Evolutionary conservation across 1,140 invertebrate genomes (phyloP).

Genomic region (Drosophila mayri): DNA sequence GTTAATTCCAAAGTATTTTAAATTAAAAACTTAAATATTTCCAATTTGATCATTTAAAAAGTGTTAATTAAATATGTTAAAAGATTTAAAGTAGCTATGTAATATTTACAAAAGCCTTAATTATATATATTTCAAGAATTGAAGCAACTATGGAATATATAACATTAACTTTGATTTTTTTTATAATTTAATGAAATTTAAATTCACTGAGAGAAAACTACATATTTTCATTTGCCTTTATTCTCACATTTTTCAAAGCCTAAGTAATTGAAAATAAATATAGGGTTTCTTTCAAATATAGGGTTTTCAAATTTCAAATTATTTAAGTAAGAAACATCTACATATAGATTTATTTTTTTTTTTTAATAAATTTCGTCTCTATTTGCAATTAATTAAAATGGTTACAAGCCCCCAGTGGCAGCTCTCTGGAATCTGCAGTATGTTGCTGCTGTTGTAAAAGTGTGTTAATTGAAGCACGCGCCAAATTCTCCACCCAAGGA

Average conservation of each 20-base stretch:
- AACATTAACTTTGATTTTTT: not conserved
- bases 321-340: not conserved
- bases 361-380: not conserved
- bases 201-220: not conserved
- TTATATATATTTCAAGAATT: not conserved
- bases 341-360: not conserved
- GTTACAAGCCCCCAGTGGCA: conserved; percentile 8
- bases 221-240: not conserved
- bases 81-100: no score
- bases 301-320: no score
- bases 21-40: no score
- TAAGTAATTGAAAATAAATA: not conserved
- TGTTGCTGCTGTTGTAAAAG: conserved; percentile 48
- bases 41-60: no score
- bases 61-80: no score
- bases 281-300: no score
- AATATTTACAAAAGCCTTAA: not conserved
- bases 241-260: not conserved
- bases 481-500: conserved; percentile 17
- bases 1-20: no score
- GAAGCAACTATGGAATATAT: not conserved
- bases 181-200: not conserved
- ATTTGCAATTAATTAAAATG: conserved; percentile 1
- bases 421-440: conserved; percentile 24
- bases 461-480: conserved; percentile 80